Conservation (phyloP, 2,888 invertebrate species). For the Papilio demoleus region DNA sequence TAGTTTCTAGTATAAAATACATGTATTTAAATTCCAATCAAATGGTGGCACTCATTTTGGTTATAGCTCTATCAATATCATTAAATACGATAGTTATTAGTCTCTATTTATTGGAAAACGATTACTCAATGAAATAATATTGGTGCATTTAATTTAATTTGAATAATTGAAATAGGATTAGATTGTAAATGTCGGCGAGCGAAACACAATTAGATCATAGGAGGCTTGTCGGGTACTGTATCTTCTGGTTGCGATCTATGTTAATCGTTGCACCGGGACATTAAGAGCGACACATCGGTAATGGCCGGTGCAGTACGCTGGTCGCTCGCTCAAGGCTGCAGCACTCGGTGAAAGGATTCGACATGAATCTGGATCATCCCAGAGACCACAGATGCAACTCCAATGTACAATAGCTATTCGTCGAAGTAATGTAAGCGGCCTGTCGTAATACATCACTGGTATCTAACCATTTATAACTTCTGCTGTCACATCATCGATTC, state of each 20-base stretch:
- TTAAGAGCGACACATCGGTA: conserved; percentile 72
- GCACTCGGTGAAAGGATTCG: conserved; percentile 73
- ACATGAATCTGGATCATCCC: conserved; percentile 79
- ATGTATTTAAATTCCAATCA: not conserved
- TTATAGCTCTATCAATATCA: not conserved
- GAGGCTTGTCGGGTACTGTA: conserved; percentile 59
- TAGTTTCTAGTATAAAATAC: not conserved
- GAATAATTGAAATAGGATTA: conserved; percentile 40
- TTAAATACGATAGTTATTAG: conserved; percentile 7
- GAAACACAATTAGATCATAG: conserved; percentile 62
- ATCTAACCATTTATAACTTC: conserved; percentile 25
- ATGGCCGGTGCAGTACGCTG: conserved; percentile 69
- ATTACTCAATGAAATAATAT: conserved; percentile 4
- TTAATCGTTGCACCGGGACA: conserved; percentile 72
- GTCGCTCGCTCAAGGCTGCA: conserved; percentile 70
- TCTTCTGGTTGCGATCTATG: conserved; percentile 74
- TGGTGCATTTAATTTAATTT: conserved; percentile 12
- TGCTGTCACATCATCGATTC: conserved; percentile 32
- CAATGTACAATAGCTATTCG: conserved; percentile 28
- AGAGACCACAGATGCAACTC: conserved; percentile 47
- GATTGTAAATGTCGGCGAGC: conserved; percentile 54
- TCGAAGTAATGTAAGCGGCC: conserved; percentile 27
- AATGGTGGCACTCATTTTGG: not conserved
- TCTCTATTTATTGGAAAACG: conserved; percentile 10
- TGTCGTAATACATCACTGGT: conserved; percentile 30